Base-by-base conservation (phyloP, 2,113 vertebrate genomes). In the Microcebus griseorufus region DNA sequence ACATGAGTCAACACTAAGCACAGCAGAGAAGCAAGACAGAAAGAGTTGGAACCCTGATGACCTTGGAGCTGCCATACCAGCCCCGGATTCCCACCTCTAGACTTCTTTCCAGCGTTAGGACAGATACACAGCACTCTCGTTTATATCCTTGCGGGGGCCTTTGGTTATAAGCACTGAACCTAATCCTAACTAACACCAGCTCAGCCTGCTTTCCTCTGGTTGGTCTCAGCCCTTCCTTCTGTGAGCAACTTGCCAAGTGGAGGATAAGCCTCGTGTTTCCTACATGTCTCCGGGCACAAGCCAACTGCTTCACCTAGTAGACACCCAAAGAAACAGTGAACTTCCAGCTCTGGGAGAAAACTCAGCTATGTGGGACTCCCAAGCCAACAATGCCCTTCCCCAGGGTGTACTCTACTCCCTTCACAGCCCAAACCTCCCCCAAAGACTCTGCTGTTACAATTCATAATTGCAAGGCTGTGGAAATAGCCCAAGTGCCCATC, bases 271-370 rank as follows among this genome's bases (percentile, higher is more conserved):
- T 18, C 8, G 14, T 20, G 9, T 5, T 55, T 45, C 16, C 29
- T n/a, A 3, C 9, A 2, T 0, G 13, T 12, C 3, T 45, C 23
- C 3, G 4, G 42, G 14, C 39, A n/a, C 0, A 25, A 25, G 48
- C 53, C 79, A 87, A n/a, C 4, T 12, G 6, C 27, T 6, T 67
- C 29, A 53, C 37, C 34, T 12, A 51, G 25, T 5, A 29, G 72
- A 14, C 22, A 6, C 5, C 23, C 20, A 48, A 20, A 53, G 25
- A 58, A 88, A 60, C 6, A 32, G 51, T 3, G 14, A 73, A n/a
- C 16, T 34, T 37, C 53, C 11, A 42, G 34, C 23, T 76, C 51
- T 17, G 18, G 81, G 29, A 72, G 65, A 39, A 86, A 69, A n/a
- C 2, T 14, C 8, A 34, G 14, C 17, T 22, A 12, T 12, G 23